Percentiles rank a stretch among this genome's conserved stretches.
Evolutionary conservation across 2,888 invertebrate species (phyloP).

Genomic region (Beris morrisii): DNA sequence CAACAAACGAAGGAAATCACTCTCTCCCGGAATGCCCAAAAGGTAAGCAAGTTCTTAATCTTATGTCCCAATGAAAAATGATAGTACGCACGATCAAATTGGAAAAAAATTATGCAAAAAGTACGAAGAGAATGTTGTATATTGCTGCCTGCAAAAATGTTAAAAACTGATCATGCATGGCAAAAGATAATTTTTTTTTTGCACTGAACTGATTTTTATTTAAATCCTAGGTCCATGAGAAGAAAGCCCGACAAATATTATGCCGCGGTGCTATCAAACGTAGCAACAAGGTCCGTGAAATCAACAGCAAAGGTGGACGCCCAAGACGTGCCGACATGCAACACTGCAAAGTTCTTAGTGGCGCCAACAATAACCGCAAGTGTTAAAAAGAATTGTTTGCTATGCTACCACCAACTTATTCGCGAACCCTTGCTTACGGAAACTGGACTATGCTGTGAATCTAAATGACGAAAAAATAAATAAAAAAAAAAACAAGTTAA

Average conservation of each 20-base stretch:
- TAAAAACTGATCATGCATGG: conserved; percentile 40
- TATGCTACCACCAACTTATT: conserved; percentile 34
- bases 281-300: conserved; percentile 61
- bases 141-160: conserved; percentile 2
- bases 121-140: conserved; percentile 2
- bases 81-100: background rate
- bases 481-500: no score
- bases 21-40: conserved; percentile 50
- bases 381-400: conserved; percentile 52
- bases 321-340: conserved; percentile 61
- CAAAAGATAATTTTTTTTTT: background rate
- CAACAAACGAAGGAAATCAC: conserved; percentile 51
- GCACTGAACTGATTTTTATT: background rate
- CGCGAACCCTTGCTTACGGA: no score
- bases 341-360: conserved; percentile 60
- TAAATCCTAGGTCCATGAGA: conserved; percentile 54
- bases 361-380: conserved; percentile 66
- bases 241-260: conserved; percentile 56
- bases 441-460: no score
- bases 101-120: conserved; percentile 2
- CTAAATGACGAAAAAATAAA: no score
- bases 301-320: conserved; percentile 59
- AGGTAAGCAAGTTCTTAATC: conserved; percentile 43
- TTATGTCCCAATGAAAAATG: conserved; percentile 1
- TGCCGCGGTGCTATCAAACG: conserved; percentile 61